Conservation (phyloP, 2,797 vertebrate species). For the Chelonia mydas region DNA sequence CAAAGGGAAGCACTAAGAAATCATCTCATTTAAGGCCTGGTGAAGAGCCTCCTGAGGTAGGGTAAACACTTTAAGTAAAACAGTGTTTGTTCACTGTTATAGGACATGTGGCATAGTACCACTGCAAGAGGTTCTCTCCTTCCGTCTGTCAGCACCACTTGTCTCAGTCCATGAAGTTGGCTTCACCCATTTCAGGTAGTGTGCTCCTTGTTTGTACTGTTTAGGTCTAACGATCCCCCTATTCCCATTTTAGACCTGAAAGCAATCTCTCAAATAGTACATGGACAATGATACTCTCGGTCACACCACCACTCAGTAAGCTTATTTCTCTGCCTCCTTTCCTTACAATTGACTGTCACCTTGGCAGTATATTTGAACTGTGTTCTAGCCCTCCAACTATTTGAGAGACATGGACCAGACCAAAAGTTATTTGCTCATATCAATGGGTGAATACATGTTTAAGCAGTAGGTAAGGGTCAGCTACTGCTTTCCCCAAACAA, state of each 20-base stretch:
- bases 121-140: not conserved
- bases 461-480: not conserved
- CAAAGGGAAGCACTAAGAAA: not conserved
- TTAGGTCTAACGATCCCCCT: not conserved
- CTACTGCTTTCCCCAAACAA: not conserved
- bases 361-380: not conserved
- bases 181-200: not conserved
- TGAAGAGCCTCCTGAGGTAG: not conserved
- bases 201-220: not conserved
- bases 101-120: not conserved
- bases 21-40: not conserved
- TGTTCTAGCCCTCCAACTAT: not conserved
- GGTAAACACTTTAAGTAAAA: not conserved
- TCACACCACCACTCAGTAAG: not conserved
- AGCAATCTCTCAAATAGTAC: not conserved
- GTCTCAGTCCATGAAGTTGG: not conserved
- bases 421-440: slow-evolving; percentile 10
- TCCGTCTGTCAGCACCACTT: not conserved
- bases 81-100: not conserved
- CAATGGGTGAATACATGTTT: not conserved
- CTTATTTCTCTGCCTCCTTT: not conserved
- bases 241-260: not conserved
- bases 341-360: not conserved
- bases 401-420: not conserved
- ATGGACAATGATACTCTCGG: not conserved